Conservation (phyloP, 2,797 vertebrate species). For the Rhinatrema bivittatum region DNA sequence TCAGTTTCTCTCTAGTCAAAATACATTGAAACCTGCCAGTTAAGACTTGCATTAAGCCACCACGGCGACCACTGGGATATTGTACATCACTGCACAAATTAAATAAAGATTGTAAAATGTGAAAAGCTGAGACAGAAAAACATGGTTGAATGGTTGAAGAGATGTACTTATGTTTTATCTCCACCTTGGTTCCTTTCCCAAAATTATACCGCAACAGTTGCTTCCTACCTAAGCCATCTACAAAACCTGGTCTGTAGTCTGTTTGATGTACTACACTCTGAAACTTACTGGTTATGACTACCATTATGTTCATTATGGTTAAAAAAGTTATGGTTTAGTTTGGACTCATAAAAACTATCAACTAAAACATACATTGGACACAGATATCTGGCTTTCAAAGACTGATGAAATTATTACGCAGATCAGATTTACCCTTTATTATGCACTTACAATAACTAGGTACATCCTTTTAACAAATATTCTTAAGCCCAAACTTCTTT, state of each 20-base stretch:
- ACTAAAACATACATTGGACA: neutral
- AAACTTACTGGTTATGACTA: neutral
- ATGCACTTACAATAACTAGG: no score
- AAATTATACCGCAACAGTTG: slow-evolving; percentile 16
- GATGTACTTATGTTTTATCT: slow-evolving; percentile 37
- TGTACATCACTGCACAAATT: no score
- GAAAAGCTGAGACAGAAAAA: no score
- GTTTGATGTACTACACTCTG: neutral
- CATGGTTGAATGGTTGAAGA: neutral
- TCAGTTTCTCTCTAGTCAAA: neutral
- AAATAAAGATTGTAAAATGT: no score
- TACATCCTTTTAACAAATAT: no score
- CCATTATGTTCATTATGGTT: neutral
- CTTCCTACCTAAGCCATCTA: neutral
- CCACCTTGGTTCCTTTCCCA: slow-evolving; percentile 17
- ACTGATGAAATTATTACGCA: neutral
- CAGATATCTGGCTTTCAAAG: neutral
- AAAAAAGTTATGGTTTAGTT: neutral
- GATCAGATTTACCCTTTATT: neutral
- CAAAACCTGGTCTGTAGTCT: neutral
- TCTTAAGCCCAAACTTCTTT: no score
- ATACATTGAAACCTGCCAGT: no score
- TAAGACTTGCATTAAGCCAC: no score
- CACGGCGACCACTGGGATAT: no score
- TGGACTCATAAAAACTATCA: neutral